Conservation (phyloP, 1,140 invertebrate genomes). For the Meloidogyne chitwoodi region DNA sequence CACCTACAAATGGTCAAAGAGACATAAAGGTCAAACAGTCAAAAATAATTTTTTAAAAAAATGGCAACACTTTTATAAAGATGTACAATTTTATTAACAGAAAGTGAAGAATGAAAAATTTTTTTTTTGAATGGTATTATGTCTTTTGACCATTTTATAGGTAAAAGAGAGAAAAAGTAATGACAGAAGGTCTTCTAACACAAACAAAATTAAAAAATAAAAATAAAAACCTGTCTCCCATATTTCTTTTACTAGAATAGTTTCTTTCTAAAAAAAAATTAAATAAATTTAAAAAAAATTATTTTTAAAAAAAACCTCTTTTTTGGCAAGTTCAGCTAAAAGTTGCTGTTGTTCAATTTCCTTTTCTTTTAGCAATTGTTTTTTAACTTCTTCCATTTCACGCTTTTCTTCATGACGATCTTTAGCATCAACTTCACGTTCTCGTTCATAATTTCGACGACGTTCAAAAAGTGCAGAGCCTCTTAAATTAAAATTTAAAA, state of each 20-base stretch:
- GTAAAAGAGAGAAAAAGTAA: too few relatives aligned
- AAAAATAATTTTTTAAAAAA: too few relatives aligned
- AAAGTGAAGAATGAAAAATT: too few relatives aligned
- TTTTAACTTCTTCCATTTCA: conserved; percentile 82
- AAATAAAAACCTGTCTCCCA: not conserved
- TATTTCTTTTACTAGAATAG: not conserved
- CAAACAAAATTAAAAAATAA: not conserved
- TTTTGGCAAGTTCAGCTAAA: not conserved
- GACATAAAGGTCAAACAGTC: too few relatives aligned
- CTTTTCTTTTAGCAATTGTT: conserved; percentile 75
- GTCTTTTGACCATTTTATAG: not conserved
- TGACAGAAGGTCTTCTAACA: too few relatives aligned
- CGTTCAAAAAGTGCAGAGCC: conserved; percentile 81
- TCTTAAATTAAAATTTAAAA: conserved; percentile 61
- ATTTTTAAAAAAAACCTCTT: not conserved
- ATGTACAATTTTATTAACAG: too few relatives aligned
- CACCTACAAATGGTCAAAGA: not conserved
- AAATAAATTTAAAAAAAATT: not conserved
- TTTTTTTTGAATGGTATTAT: not conserved
- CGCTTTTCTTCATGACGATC: conserved; percentile 84
- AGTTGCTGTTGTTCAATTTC: conserved; percentile 58
- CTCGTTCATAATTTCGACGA: conserved; percentile 81
- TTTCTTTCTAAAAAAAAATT: not conserved
- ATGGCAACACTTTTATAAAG: too few relatives aligned
- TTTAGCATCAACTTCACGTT: conserved; percentile 81